These are phyloP conservation scores for Gerris buenoi DNA, from an alignment of 1,140 invertebrate genomes.

Conservation along the genomic window DNA sequence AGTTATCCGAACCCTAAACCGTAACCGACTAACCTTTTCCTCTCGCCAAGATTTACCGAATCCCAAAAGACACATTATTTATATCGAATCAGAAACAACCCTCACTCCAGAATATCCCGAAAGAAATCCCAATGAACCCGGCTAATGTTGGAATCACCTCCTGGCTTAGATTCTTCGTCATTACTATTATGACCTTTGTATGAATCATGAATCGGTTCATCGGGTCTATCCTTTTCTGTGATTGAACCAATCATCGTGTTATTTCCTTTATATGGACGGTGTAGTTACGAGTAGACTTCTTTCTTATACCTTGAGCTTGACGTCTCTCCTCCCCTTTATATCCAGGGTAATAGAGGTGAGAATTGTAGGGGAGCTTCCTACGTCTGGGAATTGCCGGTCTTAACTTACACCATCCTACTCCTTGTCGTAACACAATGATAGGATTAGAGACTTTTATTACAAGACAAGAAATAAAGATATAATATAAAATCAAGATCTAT, in stretches of 20 bases:
- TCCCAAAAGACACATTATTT: background rate
- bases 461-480: background rate
- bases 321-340: background rate
- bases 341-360: background rate
- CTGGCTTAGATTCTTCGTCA: background rate
- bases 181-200: background rate
- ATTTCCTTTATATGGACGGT: background rate
- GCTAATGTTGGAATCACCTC: background rate
- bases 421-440: background rate
- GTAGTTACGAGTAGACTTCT: background rate
- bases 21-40: background rate
- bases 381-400: background rate
- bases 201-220: background rate
- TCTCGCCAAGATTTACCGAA: background rate
- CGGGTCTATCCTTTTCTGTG: background rate
- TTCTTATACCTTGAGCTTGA: background rate
- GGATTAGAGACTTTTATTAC: background rate
- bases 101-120: background rate
- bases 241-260: background rate
- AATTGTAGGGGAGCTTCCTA: background rate
- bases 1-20: background rate
- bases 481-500: background rate
- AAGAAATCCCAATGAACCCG: background rate
- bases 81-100: background rate
- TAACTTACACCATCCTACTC: background rate